Percentiles rank a stretch among this genome's conserved stretches.
These are phyloP conservation scores for Chrysoperla carnea DNA, from an alignment of 1,140 invertebrate genomes.

Conservation along the genomic window DNA sequence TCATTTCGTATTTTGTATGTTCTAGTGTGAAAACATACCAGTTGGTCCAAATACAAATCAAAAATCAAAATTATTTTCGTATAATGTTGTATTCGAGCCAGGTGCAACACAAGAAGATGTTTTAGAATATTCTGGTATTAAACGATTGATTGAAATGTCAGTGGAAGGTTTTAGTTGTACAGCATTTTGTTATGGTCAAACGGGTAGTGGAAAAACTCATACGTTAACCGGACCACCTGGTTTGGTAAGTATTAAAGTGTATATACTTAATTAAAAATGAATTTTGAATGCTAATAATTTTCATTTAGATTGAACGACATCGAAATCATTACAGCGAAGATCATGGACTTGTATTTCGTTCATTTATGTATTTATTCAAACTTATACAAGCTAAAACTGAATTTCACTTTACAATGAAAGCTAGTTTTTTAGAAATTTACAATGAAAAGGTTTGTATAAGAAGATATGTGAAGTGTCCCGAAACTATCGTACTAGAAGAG, in stretches of 20 bases:
- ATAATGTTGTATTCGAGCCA: conserved; percentile 79
- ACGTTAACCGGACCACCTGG: conserved; percentile 83
- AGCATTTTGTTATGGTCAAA: conserved; percentile 91
- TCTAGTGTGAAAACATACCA: conserved; percentile 24
- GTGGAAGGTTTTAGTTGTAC: conserved; percentile 88
- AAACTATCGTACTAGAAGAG: too few species aligned
- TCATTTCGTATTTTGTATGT: neutral
- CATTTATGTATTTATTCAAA: conserved; percentile 80
- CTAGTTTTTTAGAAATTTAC: conserved; percentile 90
- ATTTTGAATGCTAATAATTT: conserved; percentile 11
- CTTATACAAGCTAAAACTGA: conserved; percentile 56
- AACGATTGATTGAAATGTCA: conserved; percentile 78
- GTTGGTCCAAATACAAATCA: conserved; percentile 28
- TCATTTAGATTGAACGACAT: conserved; percentile 42
- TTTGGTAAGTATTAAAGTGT: conserved; percentile 34
- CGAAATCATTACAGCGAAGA: conserved; percentile 39
- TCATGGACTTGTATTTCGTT: conserved; percentile 73
- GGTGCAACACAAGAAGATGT: conserved; percentile 67
- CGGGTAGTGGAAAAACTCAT: conserved; percentile 91
- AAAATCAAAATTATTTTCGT: conserved; percentile 64
- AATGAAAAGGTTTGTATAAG: conserved; percentile 88
- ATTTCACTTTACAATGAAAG: conserved; percentile 71
- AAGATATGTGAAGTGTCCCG: too few species aligned
- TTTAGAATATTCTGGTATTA: conserved; percentile 66
- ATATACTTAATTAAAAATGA: conserved; percentile 1